Conservation (phyloP, 2,797 vertebrate species). For the Dryobates pubescens region DNA sequence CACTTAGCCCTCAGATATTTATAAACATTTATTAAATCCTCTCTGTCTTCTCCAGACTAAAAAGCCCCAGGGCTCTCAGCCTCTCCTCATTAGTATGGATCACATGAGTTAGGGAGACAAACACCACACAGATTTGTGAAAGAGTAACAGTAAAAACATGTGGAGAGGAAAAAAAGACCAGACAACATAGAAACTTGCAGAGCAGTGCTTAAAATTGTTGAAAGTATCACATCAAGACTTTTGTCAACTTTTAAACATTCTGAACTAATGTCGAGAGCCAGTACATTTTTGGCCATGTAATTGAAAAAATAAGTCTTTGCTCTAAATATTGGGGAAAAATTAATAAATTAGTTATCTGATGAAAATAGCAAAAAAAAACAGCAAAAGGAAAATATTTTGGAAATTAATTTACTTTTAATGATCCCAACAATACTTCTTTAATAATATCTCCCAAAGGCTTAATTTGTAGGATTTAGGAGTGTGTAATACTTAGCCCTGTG, state of each 20-base stretch:
- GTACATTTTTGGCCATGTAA: neutral
- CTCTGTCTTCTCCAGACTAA: too few relatives aligned
- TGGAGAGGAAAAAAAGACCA: neutral
- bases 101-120: neutral
- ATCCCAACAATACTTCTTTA: neutral
- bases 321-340: neutral
- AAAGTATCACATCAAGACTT: neutral
- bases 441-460: neutral
- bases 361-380: neutral
- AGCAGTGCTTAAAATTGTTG: neutral
- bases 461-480: neutral
- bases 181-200: neutral
- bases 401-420: neutral
- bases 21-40: too few relatives aligned
- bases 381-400: neutral
- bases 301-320: neutral
- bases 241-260: neutral
- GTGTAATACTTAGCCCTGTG: neutral
- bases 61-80: too few relatives aligned
- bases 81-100: neutral
- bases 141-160: neutral
- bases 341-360: neutral
- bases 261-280: neutral
- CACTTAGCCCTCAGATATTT: too few relatives aligned
- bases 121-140: neutral